Evolutionary conservation across 2,797 vertebrate species (phyloP).

Genomic region (Etheostoma nigrum): DNA sequence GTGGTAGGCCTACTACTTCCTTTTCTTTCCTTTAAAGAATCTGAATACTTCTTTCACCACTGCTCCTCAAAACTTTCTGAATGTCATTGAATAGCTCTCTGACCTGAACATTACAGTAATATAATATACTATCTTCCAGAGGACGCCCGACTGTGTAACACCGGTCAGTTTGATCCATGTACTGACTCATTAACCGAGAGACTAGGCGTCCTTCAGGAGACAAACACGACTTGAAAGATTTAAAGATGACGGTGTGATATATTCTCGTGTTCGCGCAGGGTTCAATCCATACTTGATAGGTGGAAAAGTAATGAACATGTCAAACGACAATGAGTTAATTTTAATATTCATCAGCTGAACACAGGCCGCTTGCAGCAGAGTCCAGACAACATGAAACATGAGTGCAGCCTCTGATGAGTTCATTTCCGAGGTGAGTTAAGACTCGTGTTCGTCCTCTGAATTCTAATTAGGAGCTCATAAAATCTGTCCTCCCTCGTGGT

Average conservation of each 20-base stretch:
- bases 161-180: neutral
- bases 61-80: slow-evolving; percentile 10
- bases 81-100: neutral
- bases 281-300: slow-evolving; percentile 2
- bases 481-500: slow-evolving; percentile 22
- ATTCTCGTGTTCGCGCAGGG: neutral
- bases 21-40: neutral
- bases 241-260: neutral
- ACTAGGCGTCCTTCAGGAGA: slow-evolving; percentile 14
- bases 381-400: slow-evolving; percentile 45
- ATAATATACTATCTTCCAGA: neutral
- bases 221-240: slow-evolving; percentile 25
- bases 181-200: neutral
- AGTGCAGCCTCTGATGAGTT: slow-evolving; percentile 26
- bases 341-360: slow-evolving; percentile 48
- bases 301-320: slow-evolving; percentile 34
- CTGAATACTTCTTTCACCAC: neutral
- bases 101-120: neutral
- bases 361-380: neutral
- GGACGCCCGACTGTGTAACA: neutral
- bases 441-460: slow-evolving; percentile 19
- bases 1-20: too few species aligned
- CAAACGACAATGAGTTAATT: slow-evolving; percentile 20
- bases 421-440: slow-evolving; percentile 48
- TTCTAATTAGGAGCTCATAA: slow-evolving; percentile 53